Evolutionary conservation across 2,888 invertebrate genomes (phyloP).

Genomic region (Tanypteryx hageni): DNA sequence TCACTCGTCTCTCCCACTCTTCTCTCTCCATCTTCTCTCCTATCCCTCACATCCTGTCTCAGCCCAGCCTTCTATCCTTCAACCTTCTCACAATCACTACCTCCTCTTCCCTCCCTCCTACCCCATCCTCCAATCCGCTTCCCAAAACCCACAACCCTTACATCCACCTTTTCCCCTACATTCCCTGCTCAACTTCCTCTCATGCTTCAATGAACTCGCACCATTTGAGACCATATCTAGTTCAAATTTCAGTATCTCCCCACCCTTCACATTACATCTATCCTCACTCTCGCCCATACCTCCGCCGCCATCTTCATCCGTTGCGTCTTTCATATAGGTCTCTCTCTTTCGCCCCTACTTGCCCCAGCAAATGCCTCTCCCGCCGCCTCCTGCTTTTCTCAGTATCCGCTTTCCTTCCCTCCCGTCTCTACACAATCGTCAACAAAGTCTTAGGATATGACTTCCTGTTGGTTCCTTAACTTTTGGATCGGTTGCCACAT

Average conservation of each 20-base stretch:
- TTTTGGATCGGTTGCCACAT: conserved; percentile 34
- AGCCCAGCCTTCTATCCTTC: no score
- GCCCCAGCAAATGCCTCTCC: neutral
- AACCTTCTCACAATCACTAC: no score
- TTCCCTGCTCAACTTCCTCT: no score
- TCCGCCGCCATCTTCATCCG: neutral
- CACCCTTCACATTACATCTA: neutral
- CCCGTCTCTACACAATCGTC: neutral
- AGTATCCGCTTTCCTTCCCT: neutral
- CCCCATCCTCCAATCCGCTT: no score
- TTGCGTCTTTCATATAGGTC: neutral
- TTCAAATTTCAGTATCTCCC: neutral
- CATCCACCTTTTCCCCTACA: no score
- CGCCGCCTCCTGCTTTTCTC: neutral
- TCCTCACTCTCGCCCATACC: neutral
- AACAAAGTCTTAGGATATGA: conserved; percentile 5
- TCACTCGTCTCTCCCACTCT: no score
- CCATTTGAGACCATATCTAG: neutral
- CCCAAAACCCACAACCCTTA: no score
- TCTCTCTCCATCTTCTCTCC: no score
- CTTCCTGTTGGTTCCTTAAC: conserved; percentile 36
- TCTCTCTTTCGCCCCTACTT: neutral
- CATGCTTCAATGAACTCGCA: no score
- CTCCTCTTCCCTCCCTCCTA: no score
- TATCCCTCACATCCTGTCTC: no score